Base-by-base conservation (phyloP, 2,888 invertebrate species). In the Cerceris rybyensis region DNA sequence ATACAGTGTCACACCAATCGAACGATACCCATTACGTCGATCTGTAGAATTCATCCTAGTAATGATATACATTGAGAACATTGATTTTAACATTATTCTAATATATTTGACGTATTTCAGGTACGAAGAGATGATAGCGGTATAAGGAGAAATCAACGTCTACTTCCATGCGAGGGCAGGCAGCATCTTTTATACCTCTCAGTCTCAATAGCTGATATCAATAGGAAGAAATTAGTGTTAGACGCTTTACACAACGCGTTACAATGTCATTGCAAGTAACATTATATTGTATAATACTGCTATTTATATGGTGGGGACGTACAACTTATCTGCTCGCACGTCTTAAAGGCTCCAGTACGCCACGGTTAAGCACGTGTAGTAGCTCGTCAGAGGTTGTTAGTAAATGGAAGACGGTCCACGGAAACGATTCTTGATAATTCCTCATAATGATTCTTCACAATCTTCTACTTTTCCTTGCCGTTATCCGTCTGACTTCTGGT, bases 221-320 rank as follows among this genome's bases (percentile, higher is more conserved):
- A 78, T 78, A 50, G 69, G 67, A 55, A 16, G 8, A 46, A 60
- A 78, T 67, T 60, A 73, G 60, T 65, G 58, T 73, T 73, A 16
- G 46, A 39, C 60, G 64, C 39, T 61, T 73, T 50, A 68, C n/a
- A 69, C 65, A 39, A 49, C 46, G 13, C 14, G 16, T 46, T 43
- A 61, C 52, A 59, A 11, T 54, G 2, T 63, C 67, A 39, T 66
- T 73, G 17, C 52, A 64, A 68, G 63, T 70, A 74, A 78, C 70
- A 78, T 70, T 80, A 50, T 79, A 69, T 73, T 64, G 63, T 70
- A 78, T 74, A 78, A 78, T 78, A 70, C 74, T 28, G 55, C 17
- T 75, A 68, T 81, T 64, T 39, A 59, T 60, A 69, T 80, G 75
- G 84, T 84, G 84, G 84, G 84, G 82, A 80, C 74, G 42, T 58